Base-by-base conservation (phyloP, 2,888 invertebrate genomes). In the Ennomos quercinarius region DNA sequence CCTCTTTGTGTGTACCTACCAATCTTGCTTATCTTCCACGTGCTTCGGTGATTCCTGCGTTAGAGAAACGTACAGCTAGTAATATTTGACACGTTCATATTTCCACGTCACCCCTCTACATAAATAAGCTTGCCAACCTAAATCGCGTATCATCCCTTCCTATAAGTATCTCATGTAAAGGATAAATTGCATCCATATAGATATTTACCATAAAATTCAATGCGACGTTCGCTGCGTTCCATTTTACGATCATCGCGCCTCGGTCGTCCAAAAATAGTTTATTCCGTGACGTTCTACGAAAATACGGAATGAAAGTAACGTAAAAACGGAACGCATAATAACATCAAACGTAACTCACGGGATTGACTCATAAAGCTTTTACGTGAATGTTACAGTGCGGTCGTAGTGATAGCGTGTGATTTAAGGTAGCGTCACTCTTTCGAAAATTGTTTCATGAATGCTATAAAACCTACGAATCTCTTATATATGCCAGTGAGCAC, bases 311-410 rank as follows among this genome's bases (percentile, higher is more conserved):
- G 83, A 81, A 81, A 77, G 81, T 81, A 73, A 79, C 86, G 80
- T 88, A 84, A 85, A 81, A 87, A 87, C 80, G 86, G 77, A 86
- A 86, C 86, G 84, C 84, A 83, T 86, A 82, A 86, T 84, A 84
- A 86, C 86, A 84, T 79, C 77, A 79, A 79, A 78, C 84, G 82
- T 81, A 83, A 81, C 82, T 82, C 84, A 80, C 74, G 78, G 80
- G 83, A 88, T 87, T 86, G 87, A 86, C 83, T 84, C 88, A 81
- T 87, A 87, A 87, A 86, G 80, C 79, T 80, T 83, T 83, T 78
- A 80, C 81, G 78, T 84, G 81, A 84, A 86, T 80, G 83, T 72
- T 61, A 61, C 49, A 66, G 74, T 68, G 60, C 46, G 74, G 75
- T 8, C 12, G 9, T 48, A 68, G 62, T 77, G 56, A 0, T 0